Evolutionary conservation across 2,113 vertebrate genomes (phyloP).

Genomic region (Aegotheles bennettii): DNA sequence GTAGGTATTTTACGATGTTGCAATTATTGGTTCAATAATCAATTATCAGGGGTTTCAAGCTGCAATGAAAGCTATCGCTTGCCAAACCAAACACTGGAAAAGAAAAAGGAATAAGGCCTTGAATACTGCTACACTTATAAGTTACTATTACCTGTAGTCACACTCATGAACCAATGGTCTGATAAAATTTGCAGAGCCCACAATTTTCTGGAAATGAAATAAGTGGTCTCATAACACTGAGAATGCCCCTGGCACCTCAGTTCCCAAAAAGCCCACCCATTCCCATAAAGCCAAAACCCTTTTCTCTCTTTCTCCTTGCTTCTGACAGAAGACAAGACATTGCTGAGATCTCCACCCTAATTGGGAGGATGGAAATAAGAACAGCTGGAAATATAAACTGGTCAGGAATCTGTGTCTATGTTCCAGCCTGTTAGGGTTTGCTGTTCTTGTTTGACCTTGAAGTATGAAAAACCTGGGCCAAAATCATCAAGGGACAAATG

Average conservation of each 20-base stretch:
- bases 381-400: background rate
- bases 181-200: background rate
- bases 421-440: background rate
- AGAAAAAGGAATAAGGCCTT: background rate
- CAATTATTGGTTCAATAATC: constrained; percentile 13
- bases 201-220: background rate
- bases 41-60: background rate
- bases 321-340: background rate
- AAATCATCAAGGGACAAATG: background rate
- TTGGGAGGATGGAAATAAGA: background rate
- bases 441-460: background rate
- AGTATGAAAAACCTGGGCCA: background rate
- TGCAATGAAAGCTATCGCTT: background rate
- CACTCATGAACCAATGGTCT: background rate
- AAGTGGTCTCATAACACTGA: background rate
- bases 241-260: background rate
- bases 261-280: background rate
- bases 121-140: background rate
- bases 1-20: background rate
- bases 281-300: background rate
- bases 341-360: background rate
- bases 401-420: background rate
- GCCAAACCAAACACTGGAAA: background rate
- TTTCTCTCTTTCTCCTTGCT: background rate
- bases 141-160: background rate